These are phyloP conservation scores for Porphyrio hochstetteri DNA, from an alignment of 2,113 vertebrate genomes.

Conservation along the genomic window DNA sequence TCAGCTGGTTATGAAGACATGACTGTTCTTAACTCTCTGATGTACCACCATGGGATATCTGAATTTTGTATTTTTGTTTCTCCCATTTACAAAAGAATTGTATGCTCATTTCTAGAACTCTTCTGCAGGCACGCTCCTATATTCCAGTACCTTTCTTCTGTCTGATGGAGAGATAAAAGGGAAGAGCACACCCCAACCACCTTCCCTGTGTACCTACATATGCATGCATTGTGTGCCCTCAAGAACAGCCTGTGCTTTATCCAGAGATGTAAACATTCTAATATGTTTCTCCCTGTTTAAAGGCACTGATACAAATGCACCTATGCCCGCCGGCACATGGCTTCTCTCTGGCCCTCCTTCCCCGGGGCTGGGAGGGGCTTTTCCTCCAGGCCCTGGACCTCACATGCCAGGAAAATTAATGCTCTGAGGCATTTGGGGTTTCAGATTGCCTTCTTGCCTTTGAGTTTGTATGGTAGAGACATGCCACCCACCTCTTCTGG, in stretches of 20 bases:
- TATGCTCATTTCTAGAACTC: neutral
- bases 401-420: neutral
- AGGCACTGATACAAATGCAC: neutral
- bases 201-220: neutral
- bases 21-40: conserved; percentile 29
- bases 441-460: neutral
- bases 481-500: neutral
- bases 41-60: neutral
- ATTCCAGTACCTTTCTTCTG: neutral
- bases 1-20: neutral
- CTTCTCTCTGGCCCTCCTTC: neutral
- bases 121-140: neutral
- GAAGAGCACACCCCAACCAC: neutral
- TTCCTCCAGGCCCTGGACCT: neutral
- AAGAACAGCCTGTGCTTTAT: neutral
- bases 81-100: neutral
- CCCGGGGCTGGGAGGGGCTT: neutral
- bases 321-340: neutral
- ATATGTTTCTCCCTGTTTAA: neutral
- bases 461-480: neutral
- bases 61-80: neutral
- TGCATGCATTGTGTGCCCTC: rapidly evolving
- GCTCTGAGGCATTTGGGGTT: neutral
- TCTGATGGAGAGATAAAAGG: neutral
- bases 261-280: neutral